Evolutionary conservation across 1,140 invertebrate species (phyloP).

Genomic region (Trichonephila clavipes): DNA sequence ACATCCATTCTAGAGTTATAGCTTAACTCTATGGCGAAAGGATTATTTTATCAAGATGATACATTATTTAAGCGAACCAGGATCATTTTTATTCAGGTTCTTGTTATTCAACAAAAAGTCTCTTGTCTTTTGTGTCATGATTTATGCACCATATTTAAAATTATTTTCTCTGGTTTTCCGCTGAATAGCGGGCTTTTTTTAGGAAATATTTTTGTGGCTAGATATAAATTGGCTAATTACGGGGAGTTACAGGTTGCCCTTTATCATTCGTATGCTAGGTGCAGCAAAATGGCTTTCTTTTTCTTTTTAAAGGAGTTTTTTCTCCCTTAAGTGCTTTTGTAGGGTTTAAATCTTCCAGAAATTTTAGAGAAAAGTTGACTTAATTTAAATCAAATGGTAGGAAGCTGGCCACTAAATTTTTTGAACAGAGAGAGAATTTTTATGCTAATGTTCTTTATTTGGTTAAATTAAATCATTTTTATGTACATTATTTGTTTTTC

Average conservation of each 20-base stretch:
- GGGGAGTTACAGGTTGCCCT: constrained; percentile 16
- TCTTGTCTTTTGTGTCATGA: constrained; percentile 43
- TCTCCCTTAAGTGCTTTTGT: too few relatives aligned
- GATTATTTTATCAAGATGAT: constrained; percentile 64
- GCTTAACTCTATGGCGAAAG: constrained; percentile 40
- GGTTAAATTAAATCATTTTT: too few relatives aligned
- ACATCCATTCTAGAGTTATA: constrained; percentile 39
- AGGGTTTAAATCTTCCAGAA: neutral
- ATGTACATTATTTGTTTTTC: too few relatives aligned
- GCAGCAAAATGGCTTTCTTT: neutral
- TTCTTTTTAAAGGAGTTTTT: too few relatives aligned
- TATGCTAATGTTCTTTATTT: too few relatives aligned
- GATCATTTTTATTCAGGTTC: constrained; percentile 55
- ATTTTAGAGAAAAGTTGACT: neutral
- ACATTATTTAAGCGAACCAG: constrained; percentile 25
- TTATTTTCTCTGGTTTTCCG: constrained; percentile 26
- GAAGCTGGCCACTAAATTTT: too few relatives aligned
- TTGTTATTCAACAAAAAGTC: constrained; percentile 45
- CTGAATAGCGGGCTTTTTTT: constrained; percentile 3
- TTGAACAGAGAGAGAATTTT: too few relatives aligned
- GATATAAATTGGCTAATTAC: constrained; percentile 47
- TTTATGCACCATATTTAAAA: constrained; percentile 58
- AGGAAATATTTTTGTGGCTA: neutral
- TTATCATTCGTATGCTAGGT: constrained; percentile 12
- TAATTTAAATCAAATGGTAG: too few relatives aligned